These are phyloP conservation scores for Sicus ferrugineus DNA, from an alignment of 2,888 invertebrate genomes.

Conservation along the genomic window DNA sequence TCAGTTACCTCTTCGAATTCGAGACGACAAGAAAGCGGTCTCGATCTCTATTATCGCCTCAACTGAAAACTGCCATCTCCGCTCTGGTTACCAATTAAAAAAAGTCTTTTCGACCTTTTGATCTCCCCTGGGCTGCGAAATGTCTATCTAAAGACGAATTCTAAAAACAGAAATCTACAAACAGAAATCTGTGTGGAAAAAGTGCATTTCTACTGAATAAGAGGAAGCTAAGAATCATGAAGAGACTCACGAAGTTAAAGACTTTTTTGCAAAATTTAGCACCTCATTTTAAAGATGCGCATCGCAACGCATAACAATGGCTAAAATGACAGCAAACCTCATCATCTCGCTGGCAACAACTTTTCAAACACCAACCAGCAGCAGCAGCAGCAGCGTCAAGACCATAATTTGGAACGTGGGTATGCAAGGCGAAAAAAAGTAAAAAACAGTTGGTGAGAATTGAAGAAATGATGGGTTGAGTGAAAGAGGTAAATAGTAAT, in stretches of 20 bases:
- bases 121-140: too few species aligned
- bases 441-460: not conserved
- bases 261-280: slow-evolving; percentile 28
- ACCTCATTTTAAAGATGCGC: slow-evolving; percentile 22
- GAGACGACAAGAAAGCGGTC: too few species aligned
- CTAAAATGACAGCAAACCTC: slow-evolving; percentile 7
- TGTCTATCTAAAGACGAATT: too few species aligned
- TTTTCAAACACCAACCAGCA: not conserved
- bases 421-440: not conserved
- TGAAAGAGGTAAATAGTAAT: slow-evolving; percentile 1
- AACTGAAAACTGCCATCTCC: too few species aligned
- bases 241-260: not conserved
- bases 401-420: slow-evolving; percentile 30
- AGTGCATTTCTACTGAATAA: not conserved
- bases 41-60: too few species aligned
- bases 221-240: not conserved
- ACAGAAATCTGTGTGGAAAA: too few species aligned
- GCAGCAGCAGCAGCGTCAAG: not conserved
- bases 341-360: not conserved
- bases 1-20: too few species aligned
- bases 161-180: too few species aligned
- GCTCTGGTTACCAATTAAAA: too few species aligned
- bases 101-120: too few species aligned
- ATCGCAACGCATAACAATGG: not conserved
- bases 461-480: not conserved